Conservation (phyloP, 2,113 vertebrate species). For the Aplodontia rufa region DNA sequence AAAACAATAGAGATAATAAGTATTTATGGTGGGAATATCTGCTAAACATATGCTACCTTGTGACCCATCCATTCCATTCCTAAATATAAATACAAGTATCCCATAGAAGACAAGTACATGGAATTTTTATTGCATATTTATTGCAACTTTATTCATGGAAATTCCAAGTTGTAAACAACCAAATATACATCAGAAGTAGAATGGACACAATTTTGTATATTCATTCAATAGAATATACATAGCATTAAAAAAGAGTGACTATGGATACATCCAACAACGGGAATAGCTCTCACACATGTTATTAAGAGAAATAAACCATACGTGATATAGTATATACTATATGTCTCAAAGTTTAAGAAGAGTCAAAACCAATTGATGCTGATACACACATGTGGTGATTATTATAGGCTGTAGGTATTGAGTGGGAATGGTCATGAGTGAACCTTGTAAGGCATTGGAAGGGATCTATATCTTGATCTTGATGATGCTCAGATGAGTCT, state of each 20-base stretch:
- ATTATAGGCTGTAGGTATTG: not conserved
- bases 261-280: not conserved
- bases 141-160: not conserved
- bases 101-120: not conserved
- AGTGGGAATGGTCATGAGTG: not conserved
- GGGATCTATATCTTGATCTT: not conserved
- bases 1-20: not conserved
- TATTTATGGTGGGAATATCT: not conserved
- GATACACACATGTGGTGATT: not conserved
- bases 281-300: not conserved
- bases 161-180: not conserved
- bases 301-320: not conserved
- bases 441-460: not conserved
- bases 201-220: not conserved
- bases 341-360: not conserved
- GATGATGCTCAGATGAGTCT: not conserved
- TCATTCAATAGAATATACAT: not conserved
- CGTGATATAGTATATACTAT: not conserved
- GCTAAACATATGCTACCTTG: not conserved
- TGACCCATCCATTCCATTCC: not conserved
- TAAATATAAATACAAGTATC: not conserved
- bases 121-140: not conserved
- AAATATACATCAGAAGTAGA: not conserved
- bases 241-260: not conserved
- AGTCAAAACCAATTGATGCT: not conserved